phyloP scores from a whole-genome alignment of 2,797 vertebrate genomes.

The Psittacula echo region DNA sequence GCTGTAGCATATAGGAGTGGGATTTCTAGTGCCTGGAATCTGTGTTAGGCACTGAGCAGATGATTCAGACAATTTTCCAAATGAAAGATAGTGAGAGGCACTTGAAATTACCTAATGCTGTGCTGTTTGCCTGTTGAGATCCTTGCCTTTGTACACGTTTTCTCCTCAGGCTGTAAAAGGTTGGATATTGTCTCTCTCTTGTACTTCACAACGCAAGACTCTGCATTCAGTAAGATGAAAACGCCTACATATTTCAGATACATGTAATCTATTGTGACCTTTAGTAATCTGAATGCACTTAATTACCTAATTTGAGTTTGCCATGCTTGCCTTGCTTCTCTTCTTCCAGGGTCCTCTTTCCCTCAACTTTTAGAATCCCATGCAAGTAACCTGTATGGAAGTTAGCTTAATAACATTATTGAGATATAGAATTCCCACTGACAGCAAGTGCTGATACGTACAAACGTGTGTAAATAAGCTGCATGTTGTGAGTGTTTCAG shows the following conservation, averaged over 20 bases:
- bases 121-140: not conserved
- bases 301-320: not conserved
- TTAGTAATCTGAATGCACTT: not conserved
- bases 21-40: not conserved
- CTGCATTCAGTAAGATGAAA: not conserved
- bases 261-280: not conserved
- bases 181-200: not conserved
- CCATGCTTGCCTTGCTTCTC: not conserved
- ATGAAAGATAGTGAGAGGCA: not conserved
- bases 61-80: not conserved
- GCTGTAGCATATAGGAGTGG: not conserved
- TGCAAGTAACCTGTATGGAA: not conserved
- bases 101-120: not conserved
- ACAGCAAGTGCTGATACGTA: not conserved
- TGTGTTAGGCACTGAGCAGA: not conserved
- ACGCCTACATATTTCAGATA: rapidly evolving
- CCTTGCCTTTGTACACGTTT: not conserved
- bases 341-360: not conserved
- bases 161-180: not conserved
- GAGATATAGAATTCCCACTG: not conserved
- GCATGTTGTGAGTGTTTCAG: not conserved
- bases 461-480: conserved; percentile 12
- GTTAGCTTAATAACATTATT: not conserved
- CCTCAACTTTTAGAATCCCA: not conserved
- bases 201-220: not conserved